Conservation (phyloP, 2,113 vertebrate genomes). For the Pseudorectes ferrugineus region DNA sequence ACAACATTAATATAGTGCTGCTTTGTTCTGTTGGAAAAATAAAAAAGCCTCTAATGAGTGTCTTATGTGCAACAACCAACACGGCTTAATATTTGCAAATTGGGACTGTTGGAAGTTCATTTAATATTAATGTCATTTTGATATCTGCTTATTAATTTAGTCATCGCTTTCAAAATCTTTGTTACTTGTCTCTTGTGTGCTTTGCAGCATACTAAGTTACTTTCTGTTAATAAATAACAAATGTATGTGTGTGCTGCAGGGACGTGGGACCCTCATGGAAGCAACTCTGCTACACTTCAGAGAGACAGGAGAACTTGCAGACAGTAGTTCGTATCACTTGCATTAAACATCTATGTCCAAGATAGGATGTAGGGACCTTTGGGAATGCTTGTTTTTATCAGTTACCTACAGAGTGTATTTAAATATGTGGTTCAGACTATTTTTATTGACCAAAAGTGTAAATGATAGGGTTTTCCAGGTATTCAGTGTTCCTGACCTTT, state of each 20-base stretch:
- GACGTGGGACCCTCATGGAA: neutral
- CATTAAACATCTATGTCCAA: neutral
- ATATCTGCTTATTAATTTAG: neutral
- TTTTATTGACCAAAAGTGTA: neutral
- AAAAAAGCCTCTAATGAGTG: neutral
- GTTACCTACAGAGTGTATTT: neutral
- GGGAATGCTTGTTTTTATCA: neutral
- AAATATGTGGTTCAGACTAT: neutral
- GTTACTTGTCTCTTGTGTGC: neutral
- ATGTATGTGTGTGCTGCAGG: neutral
- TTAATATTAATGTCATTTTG: neutral
- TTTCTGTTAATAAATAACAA: neutral
- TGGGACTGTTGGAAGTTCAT: neutral
- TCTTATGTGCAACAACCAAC: neutral
- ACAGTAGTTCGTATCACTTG: neutral
- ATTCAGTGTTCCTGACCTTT: neutral
- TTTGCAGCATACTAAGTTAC: neutral
- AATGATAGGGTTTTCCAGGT: neutral
- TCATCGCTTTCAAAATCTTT: neutral
- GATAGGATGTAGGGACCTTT: neutral
- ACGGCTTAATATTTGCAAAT: neutral
- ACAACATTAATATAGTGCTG: neutral
- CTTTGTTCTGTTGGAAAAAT: neutral
- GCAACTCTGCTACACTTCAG: neutral
- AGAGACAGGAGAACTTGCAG: neutral